Conservation (phyloP, 2,797 vertebrate genomes). For the Darevskia nairensis region DNA sequence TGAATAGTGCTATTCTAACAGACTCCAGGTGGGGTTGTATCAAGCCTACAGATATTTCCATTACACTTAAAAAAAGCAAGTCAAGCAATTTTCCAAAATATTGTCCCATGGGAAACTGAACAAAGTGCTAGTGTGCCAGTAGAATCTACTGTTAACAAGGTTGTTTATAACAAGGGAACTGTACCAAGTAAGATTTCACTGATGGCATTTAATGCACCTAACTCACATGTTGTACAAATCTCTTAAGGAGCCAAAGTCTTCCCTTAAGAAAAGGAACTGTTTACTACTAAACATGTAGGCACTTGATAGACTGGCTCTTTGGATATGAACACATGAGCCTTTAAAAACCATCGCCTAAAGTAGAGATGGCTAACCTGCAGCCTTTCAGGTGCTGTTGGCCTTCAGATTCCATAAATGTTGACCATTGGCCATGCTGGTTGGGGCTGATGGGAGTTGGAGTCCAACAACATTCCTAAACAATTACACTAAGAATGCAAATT, state of each 20-base stretch:
- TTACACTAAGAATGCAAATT: not conserved
- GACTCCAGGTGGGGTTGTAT: not conserved
- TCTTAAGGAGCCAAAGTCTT: not conserved
- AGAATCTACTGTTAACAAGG: not conserved
- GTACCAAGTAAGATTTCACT: not conserved
- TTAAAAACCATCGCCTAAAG: not conserved
- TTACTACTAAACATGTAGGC: conserved; percentile 22
- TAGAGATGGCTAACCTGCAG: too few species aligned
- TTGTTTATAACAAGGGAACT: not conserved
- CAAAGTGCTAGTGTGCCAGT: not conserved
- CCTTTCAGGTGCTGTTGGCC: too few species aligned
- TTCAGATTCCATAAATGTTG: too few species aligned
- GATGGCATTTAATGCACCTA: not conserved
- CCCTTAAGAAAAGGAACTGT: not conserved
- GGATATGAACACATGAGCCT: not conserved
- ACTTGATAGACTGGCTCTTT: not conserved
- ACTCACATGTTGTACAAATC: not conserved
- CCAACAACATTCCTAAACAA: too few species aligned
- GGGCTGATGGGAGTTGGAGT: too few species aligned
- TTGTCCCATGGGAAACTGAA: not conserved
- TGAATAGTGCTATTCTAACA: conserved; percentile 36
- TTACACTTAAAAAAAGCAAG: not conserved
- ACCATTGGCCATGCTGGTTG: too few species aligned
- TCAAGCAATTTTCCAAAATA: not conserved
- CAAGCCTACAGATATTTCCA: conserved; percentile 22